phyloP scores from a whole-genome alignment of 2,888 invertebrate genomes.

The Drosophila melanocephala region DNA sequence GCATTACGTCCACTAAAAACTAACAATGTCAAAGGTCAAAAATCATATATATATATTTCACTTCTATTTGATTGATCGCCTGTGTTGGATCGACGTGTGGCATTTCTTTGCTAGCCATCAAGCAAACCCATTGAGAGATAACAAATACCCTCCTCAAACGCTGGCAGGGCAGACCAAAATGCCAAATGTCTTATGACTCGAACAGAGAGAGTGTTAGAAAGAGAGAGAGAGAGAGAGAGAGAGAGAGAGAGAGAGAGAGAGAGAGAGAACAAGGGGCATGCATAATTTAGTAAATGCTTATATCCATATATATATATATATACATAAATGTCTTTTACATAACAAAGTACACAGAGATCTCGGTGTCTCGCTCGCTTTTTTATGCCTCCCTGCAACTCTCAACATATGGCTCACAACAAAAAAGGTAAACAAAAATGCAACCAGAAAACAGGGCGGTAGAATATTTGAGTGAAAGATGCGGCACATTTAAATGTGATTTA shows the following conservation, averaged over 20 bases:
- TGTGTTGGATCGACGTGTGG: conserved; percentile 14
- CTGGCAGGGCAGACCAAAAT: conserved; percentile 27
- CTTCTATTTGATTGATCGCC: conserved; percentile 37
- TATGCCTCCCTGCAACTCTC: background rate
- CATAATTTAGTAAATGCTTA: conserved; percentile 29
- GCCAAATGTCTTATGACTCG: conserved; percentile 6
- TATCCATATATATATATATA: conserved; percentile 1
- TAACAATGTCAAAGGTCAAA: conserved; percentile 29
- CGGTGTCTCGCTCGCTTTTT: background rate
- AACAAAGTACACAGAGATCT: conserved; percentile 29
- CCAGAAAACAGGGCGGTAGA: conserved; percentile 5
- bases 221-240: background rate
- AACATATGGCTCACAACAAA: conserved; percentile 40
- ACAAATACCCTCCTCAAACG: conserved; percentile 11
- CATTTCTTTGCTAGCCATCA: background rate
- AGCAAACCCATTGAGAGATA: conserved; percentile 30
- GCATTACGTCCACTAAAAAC: background rate
- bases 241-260: background rate
- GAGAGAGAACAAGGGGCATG: background rate
- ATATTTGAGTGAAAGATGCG: conserved; percentile 50
- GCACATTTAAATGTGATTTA: conserved; percentile 74
- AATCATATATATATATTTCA: conserved; percentile 1
- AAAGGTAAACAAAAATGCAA: conserved; percentile 53
- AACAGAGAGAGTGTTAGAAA: background rate
- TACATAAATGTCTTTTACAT: conserved; percentile 37